Percentiles rank a stretch among this genome's conserved stretches.
Conservation (phyloP, 2,797 vertebrate species). For the Bothrops alternatus region DNA sequence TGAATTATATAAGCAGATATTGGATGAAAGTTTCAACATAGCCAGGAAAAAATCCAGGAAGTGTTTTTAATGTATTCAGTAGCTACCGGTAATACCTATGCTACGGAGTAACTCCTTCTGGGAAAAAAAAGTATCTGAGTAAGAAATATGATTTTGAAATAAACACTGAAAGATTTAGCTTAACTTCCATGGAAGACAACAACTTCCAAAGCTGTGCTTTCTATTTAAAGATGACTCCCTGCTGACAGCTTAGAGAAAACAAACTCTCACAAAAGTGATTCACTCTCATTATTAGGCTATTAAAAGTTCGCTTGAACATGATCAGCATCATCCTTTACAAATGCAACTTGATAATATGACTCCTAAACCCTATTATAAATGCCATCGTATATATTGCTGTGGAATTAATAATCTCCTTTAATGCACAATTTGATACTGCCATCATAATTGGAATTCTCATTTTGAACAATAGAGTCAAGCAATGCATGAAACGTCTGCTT, state of each 20-base stretch:
- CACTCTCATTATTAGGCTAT: conserved; percentile 13
- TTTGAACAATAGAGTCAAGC: conserved; percentile 29
- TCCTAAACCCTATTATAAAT: conserved; percentile 27
- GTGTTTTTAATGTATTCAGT: background rate
- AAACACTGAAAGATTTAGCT: background rate
- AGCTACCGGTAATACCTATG: background rate
- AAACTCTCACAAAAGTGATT: conserved; percentile 10
- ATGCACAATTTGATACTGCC: conserved; percentile 22
- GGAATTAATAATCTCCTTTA: conserved; percentile 33
- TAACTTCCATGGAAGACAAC: background rate
- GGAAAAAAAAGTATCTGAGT: background rate
- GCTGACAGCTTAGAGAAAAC: conserved; percentile 15
- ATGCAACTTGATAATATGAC: conserved; percentile 29
- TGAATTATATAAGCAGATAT: background rate
- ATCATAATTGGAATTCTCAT: conserved; percentile 21
- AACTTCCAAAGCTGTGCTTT: conserved; percentile 6
- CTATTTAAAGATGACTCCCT: background rate
- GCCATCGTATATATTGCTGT: conserved; percentile 1
- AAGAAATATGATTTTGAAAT: background rate
- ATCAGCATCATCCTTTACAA: conserved; percentile 5
- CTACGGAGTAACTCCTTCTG: background rate
- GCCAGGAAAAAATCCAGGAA: conserved; percentile 5
- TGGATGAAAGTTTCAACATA: conserved; percentile 14
- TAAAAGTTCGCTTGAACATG: conserved; percentile 25
- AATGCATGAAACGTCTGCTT: background rate